Evolutionary conservation across 2,888 invertebrate genomes (phyloP).

Genomic region (Cephus runcator): DNA sequence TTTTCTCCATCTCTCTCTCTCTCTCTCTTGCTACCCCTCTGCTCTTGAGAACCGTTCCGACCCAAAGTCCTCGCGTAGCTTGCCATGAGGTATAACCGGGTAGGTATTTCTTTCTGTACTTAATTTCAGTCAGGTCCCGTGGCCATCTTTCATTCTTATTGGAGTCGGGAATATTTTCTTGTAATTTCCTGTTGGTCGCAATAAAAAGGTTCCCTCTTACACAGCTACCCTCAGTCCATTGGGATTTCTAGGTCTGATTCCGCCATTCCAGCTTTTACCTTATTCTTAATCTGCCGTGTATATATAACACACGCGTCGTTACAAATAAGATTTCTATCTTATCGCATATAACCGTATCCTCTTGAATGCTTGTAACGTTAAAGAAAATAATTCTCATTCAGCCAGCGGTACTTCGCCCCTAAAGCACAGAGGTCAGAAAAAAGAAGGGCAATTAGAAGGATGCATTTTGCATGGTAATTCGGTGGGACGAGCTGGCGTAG

Average conservation of each 20-base stretch:
- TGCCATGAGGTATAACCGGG: conserved; percentile 21
- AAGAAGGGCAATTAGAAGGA: conserved; percentile 47
- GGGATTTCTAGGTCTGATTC: conserved; percentile 22
- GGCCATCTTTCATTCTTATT: conserved; percentile 44
- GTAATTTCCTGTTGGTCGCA: conserved; percentile 26
- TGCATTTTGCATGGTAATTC: conserved; percentile 48
- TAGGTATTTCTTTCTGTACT: conserved; percentile 30
- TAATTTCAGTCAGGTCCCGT: conserved; percentile 35
- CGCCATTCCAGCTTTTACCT: not conserved
- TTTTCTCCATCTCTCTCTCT: conserved; percentile 23
- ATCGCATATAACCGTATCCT: not conserved
- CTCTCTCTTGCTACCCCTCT: conserved; percentile 14
- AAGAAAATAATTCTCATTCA: not conserved
- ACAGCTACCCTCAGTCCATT: conserved; percentile 29
- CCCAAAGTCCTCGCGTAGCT: conserved; percentile 19
- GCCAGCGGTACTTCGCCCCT: not conserved
- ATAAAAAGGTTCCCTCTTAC: conserved; percentile 14
- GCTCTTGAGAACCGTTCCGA: conserved; percentile 14
- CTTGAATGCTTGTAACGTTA: not conserved
- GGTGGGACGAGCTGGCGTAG: conserved; percentile 6
- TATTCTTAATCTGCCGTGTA: not conserved
- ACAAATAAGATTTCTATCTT: not conserved
- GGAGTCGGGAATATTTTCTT: conserved; percentile 36
- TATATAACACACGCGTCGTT: not conserved
- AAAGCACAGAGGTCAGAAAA: conserved; percentile 6